A percentile compares a stretch with the other conserved stretches of the same genome.
Conservation (phyloP, 2,113 vertebrate species). For the Caranx melampygus region DNA sequence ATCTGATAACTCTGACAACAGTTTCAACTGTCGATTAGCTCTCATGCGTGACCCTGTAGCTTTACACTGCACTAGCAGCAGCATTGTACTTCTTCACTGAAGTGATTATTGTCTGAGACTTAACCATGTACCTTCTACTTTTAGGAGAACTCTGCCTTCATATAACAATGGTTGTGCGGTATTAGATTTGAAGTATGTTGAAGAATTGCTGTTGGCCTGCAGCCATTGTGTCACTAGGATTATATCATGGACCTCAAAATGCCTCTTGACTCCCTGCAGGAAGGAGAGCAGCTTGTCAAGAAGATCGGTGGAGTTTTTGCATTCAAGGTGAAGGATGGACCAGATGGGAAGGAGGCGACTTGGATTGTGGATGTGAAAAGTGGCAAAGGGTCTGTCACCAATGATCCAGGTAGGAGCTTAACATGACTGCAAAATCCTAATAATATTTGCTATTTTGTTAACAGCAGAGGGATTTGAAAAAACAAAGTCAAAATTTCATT, state of each 20-base stretch:
- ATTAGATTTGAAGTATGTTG: background rate
- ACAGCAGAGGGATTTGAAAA: background rate
- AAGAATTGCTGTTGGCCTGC: background rate
- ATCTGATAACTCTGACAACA: background rate
- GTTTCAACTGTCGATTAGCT: background rate
- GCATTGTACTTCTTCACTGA: background rate
- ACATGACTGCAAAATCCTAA: background rate
- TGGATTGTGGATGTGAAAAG: slow-evolving; percentile 97
- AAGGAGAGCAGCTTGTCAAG: slow-evolving; percentile 92
- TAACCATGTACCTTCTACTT: background rate
- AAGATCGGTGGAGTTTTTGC: slow-evolving; percentile 94
- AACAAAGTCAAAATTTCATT: background rate
- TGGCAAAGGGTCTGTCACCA: slow-evolving; percentile 88
- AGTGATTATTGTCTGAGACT: background rate
- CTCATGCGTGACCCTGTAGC: background rate
- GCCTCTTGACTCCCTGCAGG: slow-evolving; percentile 78
- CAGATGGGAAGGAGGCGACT: slow-evolving; percentile 89
- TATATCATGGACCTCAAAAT: background rate
- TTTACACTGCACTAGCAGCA: background rate
- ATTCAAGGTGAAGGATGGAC: slow-evolving; percentile 94
- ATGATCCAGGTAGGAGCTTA: slow-evolving; percentile 84
- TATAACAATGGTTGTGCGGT: background rate
- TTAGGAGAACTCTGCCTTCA: background rate
- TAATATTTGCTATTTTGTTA: background rate
- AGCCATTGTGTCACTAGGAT: background rate